These are phyloP conservation scores for Plebejus melissa DNA, from an alignment of 2,888 invertebrate species.

Conservation along the genomic window DNA sequence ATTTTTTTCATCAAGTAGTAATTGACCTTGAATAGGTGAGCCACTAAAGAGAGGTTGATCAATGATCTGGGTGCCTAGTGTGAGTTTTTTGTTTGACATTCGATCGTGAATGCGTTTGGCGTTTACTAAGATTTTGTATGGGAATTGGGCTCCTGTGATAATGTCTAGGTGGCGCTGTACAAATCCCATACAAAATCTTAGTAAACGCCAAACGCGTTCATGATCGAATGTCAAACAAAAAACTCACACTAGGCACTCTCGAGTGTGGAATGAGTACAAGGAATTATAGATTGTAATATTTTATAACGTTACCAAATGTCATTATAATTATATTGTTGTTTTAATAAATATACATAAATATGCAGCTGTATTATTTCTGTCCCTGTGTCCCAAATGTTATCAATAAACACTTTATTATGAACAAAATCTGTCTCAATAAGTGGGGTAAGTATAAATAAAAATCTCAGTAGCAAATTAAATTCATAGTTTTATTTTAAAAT, in stretches of 20 bases:
- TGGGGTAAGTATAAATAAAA: constrained; percentile 37
- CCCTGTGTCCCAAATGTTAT: neutral
- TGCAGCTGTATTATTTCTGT: neutral
- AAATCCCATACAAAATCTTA: no score
- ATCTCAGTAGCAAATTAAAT: constrained; percentile 72
- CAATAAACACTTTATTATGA: neutral
- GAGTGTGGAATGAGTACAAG: constrained; percentile 14
- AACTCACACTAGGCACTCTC: no score
- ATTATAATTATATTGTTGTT: constrained; percentile 23
- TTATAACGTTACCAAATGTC: constrained; percentile 26
- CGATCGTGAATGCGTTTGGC: no score
- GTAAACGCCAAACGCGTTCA: no score
- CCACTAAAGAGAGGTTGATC: neutral
- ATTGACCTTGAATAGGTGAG: neutral
- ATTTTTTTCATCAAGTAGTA: neutral
- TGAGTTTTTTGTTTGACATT: no score
- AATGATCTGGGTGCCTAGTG: neutral
- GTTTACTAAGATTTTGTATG: no score
- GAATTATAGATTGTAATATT: constrained; percentile 7
- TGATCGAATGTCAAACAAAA: no score
- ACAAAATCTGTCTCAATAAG: neutral
- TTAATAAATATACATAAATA: constrained; percentile 9
- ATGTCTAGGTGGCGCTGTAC: no score
- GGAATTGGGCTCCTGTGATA: no score
- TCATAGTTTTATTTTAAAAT: constrained; percentile 78